A percentile compares a stretch with the other conserved stretches of the same genome.
Conservation (phyloP, 35 echinoderm and acorn worm species). For the Anneissia japonica region DNA sequence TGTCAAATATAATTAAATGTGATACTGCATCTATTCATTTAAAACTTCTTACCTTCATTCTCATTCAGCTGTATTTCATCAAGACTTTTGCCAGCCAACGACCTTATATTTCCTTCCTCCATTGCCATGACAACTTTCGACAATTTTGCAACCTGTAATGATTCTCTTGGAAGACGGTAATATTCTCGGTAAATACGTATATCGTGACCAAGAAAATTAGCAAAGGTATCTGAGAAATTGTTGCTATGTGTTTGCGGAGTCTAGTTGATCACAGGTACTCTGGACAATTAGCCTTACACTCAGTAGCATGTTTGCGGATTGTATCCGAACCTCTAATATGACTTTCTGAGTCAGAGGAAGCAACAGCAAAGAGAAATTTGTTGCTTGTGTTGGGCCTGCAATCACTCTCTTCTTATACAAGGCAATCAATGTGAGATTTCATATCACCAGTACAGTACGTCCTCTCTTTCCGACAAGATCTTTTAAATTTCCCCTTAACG, state of each 20-base stretch:
- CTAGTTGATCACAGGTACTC: constrained; percentile 29
- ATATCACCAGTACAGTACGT: too few relatives aligned
- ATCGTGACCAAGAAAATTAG: constrained; percentile 59
- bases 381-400: constrained; percentile 31
- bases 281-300: constrained; percentile 34
- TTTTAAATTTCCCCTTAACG: too few relatives aligned
- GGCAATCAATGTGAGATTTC: too few relatives aligned
- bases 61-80: too few relatives aligned
- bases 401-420: too few relatives aligned
- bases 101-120: constrained; percentile 24
- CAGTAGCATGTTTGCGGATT: constrained; percentile 24
- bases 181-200: constrained; percentile 55
- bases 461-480: too few relatives aligned
- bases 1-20: too few relatives aligned
- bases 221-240: constrained; percentile 52
- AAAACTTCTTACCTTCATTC: too few relatives aligned
- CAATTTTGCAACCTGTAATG: constrained; percentile 50
- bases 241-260: constrained; percentile 55
- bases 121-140: constrained; percentile 23
- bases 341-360: constrained; percentile 10
- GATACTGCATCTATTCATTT: too few relatives aligned
- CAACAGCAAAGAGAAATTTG: constrained; percentile 33
- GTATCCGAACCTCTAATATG: constrained; percentile 52
- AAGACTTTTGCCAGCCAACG: not conserved
- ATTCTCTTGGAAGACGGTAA: constrained; percentile 44